phyloP scores from a whole-genome alignment of 2,888 invertebrate genomes.

The Cerastis leucographa region DNA sequence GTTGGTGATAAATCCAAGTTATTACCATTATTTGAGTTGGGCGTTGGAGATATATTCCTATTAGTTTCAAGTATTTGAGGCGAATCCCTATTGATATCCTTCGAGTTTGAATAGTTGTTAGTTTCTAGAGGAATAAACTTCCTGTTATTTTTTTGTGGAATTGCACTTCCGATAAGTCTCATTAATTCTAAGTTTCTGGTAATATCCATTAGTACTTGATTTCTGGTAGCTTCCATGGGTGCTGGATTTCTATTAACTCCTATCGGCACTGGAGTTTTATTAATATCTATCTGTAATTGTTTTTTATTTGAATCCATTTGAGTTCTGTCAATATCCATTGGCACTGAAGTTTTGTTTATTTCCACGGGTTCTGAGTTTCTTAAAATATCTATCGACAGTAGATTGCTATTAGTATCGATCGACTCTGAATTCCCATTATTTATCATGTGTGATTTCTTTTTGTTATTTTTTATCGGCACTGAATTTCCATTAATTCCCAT shows the following conservation, averaged over 20 bases:
- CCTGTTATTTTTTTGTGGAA: not conserved
- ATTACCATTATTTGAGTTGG: not conserved
- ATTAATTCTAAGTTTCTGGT: not conserved
- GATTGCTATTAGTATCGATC: not conserved
- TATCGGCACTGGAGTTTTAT: not conserved
- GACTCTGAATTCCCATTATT: not conserved
- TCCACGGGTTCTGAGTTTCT: not conserved
- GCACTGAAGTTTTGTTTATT: slow-evolving; percentile 3
- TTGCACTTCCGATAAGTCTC: not conserved
- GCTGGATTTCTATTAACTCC: not conserved
- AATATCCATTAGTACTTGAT: not conserved
- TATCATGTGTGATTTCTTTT: not conserved
- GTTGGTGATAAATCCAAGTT: not conserved
- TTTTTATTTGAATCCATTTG: no score
- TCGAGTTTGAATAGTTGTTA: not conserved
- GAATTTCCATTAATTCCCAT: not conserved
- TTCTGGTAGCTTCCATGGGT: not conserved
- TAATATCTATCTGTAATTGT: not conserved
- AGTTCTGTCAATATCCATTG: not conserved
- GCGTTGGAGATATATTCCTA: not conserved
- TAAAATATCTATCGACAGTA: not conserved
- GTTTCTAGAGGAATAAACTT: slow-evolving; percentile 3
- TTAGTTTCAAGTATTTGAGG: slow-evolving; percentile 1
- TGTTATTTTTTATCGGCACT: not conserved
- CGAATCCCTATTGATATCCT: slow-evolving; percentile 4